Percentiles rank a stretch among this genome's conserved stretches.
phyloP scores from a whole-genome alignment of 2,113 vertebrate species.

The Arothron firmamentum region DNA sequence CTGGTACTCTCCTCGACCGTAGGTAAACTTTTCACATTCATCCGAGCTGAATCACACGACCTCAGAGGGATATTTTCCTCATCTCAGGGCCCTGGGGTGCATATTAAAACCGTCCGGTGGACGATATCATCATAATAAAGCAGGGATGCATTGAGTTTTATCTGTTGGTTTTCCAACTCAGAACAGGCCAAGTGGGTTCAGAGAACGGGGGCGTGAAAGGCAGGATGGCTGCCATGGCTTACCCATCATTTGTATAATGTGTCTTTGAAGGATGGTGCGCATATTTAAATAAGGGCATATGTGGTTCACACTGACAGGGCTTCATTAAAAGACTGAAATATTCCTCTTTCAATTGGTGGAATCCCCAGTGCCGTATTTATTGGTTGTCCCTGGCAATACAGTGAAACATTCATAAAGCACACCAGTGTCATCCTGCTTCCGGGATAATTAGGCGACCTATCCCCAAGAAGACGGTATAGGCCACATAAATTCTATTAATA shows the following conservation, averaged over 20 bases:
- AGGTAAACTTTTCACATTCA: slow-evolving; percentile 44
- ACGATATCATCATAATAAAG: slow-evolving; percentile 57
- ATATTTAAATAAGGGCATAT: slow-evolving; percentile 58
- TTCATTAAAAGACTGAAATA: slow-evolving; percentile 73
- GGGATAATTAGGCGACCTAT: slow-evolving; percentile 66
- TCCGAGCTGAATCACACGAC: slow-evolving; percentile 17
- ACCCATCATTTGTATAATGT: slow-evolving; percentile 51
- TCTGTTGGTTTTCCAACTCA: slow-evolving; percentile 50
- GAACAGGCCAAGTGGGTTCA: slow-evolving; percentile 38
- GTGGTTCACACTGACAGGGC: slow-evolving; percentile 42
- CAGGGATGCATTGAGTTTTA: slow-evolving; percentile 45
- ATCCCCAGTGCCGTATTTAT: slow-evolving; percentile 65
- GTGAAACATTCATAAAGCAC: slow-evolving; percentile 67
- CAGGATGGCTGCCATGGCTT: slow-evolving; percentile 53
- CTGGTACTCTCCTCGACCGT: neutral
- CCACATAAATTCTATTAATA: slow-evolving; percentile 76
- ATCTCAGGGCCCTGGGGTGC: slow-evolving; percentile 40
- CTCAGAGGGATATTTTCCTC: slow-evolving; percentile 32
- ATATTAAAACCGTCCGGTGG: slow-evolving; percentile 49
- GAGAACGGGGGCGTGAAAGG: slow-evolving; percentile 54
- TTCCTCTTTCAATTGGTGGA: slow-evolving; percentile 62
- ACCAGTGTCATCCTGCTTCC: slow-evolving; percentile 63
- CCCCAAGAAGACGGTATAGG: slow-evolving; percentile 57
- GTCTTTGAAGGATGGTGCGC: slow-evolving; percentile 56
- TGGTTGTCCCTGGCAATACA: slow-evolving; percentile 64